Evolutionary conservation across 64 coral and sea anemone species (phyloP), one percentile per base, ranked within the genome.

Genomic region (Exaiptasia diaphana): DNA sequence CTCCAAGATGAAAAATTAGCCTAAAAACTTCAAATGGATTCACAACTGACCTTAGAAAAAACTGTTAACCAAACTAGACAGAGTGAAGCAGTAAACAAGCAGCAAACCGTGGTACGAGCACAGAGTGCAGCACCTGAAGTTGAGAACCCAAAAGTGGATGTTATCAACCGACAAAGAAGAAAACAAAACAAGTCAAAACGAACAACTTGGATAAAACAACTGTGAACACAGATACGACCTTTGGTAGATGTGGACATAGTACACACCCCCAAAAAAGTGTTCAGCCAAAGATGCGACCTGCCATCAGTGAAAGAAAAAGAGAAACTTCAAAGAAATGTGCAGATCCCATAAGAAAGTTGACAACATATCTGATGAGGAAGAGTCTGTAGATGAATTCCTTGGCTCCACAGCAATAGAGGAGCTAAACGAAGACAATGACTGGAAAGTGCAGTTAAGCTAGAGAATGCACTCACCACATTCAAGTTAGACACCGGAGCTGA

Each of bases 31-130:
- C 30, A 86, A 8, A 75, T 37, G 50, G 75, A 27, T 13, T 38
- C 24, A 40, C 46, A 11, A 50, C 75, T 9, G 75, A 48, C 11
- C n/a, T 26, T 86, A 61, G 67, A 86, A 54, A 75, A 74, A 75
- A 70, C 53, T 43, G 41, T 75, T 32, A 41, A 58, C 8, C 31
- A 62, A 18, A 70, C 82, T 26, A 61, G 68, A 60, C 68, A 74
- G 42, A 63, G 38, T 32, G 82, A 85, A 22, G 52, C 49, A 23
- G 48, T 63, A 5, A 85, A 85, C 14, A 85, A 85, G 38, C 78
- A 82, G 25, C 60, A 82, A 29, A 29, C 22, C n/a, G 41, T 82
- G 12, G 26, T 82, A n/a, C 58, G 40, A 38, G 75, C 30, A 30
- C 17, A 28, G 41, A 11, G 23, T 17, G 26, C 15, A 45, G 4